Evolutionary conservation across 2,888 invertebrate genomes (phyloP).

Genomic region (Steinernema hermaphroditum): DNA sequence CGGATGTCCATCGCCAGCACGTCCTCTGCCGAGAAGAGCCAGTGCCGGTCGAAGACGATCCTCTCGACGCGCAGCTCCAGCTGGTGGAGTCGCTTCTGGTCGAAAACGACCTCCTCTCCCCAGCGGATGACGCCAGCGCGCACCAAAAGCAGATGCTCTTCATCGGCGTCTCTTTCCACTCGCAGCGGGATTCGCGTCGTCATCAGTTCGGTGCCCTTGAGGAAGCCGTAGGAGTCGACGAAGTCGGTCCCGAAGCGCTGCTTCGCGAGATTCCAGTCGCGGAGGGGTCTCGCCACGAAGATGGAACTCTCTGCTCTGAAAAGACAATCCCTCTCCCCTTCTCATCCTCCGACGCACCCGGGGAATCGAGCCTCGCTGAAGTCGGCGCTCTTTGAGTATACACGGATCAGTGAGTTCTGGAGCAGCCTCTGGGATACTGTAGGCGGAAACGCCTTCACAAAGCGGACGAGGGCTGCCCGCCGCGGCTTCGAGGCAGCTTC

Average conservation of each 20-base stretch:
- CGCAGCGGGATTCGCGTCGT: not conserved
- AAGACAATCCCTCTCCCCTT: not conserved
- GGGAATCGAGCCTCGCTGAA: not conserved
- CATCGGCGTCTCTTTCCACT: slow-evolving; percentile 39
- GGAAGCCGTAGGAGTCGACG: not conserved
- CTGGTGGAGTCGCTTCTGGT: slow-evolving; percentile 31
- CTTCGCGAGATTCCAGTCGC: slow-evolving; percentile 8
- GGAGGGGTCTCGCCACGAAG: not conserved
- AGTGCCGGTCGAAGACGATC: slow-evolving; percentile 53
- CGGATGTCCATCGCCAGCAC: slow-evolving; percentile 26
- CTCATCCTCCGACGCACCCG: not conserved
- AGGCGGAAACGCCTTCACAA: not conserved
- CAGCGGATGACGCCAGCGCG: slow-evolving; percentile 35
- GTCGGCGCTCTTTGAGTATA: not conserved
- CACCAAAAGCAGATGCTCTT: slow-evolving; percentile 37
- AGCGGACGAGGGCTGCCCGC: not conserved
- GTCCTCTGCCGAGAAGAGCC: slow-evolving; percentile 47
- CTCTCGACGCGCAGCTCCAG: slow-evolving; percentile 41
- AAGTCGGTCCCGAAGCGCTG: not conserved
- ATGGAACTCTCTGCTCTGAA: not conserved
- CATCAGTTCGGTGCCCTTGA: slow-evolving; percentile 12
- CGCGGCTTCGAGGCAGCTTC: not conserved
- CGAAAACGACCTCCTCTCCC: slow-evolving; percentile 35
- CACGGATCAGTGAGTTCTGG: not conserved
- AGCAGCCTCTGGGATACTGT: not conserved